Conservation (phyloP, 2,888 invertebrate genomes). For the Phyllotreta cruciferae region DNA sequence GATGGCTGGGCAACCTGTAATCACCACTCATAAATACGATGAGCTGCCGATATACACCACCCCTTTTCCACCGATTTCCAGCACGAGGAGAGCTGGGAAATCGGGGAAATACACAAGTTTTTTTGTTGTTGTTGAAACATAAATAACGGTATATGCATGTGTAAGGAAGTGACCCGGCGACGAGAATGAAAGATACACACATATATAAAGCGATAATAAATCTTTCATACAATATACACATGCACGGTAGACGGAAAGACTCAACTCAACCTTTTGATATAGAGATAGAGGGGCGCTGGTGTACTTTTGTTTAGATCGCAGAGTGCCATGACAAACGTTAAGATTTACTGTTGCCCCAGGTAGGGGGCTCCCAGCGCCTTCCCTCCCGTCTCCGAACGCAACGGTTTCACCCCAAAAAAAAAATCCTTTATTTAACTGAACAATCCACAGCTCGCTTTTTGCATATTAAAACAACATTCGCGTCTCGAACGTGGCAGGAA, state of each 20-base stretch:
- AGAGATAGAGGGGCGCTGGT: slow-evolving; percentile 40
- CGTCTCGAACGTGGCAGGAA: no score
- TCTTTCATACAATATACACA: slow-evolving; percentile 32
- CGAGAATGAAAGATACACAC: slow-evolving; percentile 18
- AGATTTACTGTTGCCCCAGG: slow-evolving; percentile 43
- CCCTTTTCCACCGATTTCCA: no score
- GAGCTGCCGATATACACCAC: slow-evolving; percentile 39
- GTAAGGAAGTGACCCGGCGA: slow-evolving; percentile 24
- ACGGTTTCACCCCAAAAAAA: not conserved
- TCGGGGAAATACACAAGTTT: no score
- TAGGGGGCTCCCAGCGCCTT: not conserved
- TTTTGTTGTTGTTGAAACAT: slow-evolving; percentile 1
- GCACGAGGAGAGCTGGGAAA: no score
- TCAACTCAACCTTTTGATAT: slow-evolving; percentile 46
- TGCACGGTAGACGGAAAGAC: slow-evolving; percentile 38
- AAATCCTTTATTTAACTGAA: slow-evolving; percentile 1
- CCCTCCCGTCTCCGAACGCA: no score
- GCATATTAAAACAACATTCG: no score
- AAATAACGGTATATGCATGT: no score
- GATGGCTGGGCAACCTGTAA: slow-evolving; percentile 49
- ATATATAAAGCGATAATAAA: slow-evolving; percentile 28
- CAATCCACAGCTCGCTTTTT: not conserved
- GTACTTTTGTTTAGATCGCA: slow-evolving; percentile 49
- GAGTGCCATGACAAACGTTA: slow-evolving; percentile 47
- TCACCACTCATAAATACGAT: slow-evolving; percentile 51